Evolutionary conservation across 2,797 vertebrate species (phyloP).

Genomic region (Eutrigla gurnardus): DNA sequence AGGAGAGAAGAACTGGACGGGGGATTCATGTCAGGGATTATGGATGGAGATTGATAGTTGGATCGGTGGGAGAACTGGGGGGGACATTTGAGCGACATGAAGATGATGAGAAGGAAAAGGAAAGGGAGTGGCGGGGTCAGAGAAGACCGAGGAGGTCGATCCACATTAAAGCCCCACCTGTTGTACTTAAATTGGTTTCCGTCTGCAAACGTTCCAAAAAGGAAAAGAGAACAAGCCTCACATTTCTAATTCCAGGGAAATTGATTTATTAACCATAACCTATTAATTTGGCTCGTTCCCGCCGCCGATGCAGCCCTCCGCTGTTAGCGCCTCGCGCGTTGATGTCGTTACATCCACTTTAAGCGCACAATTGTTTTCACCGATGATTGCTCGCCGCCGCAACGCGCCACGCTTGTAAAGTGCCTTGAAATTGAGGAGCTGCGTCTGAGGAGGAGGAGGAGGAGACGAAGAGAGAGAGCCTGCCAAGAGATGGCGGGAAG

Average conservation of each 20-base stretch:
- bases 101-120: constrained; percentile 41
- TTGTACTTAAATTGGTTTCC: constrained; percentile 44
- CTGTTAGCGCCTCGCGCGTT: constrained; percentile 49
- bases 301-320: constrained; percentile 22
- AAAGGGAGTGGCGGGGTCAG: constrained; percentile 20
- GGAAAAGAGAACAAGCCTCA: constrained; percentile 17
- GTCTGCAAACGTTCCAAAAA: constrained; percentile 42
- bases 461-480: constrained; percentile 23
- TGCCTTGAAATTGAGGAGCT: constrained; percentile 73
- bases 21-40: constrained; percentile 67
- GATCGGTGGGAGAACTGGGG: constrained; percentile 21
- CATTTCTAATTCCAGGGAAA: constrained; percentile 43
- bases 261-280: constrained; percentile 63
- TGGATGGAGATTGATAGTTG: constrained; percentile 58
- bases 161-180: constrained; percentile 34
- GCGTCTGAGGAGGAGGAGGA: constrained; percentile 50
- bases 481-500: constrained; percentile 5
- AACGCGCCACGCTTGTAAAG: constrained; percentile 66
- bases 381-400: constrained; percentile 56
- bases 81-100: constrained; percentile 41
- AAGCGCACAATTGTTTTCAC: constrained; percentile 66
- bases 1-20: constrained; percentile 37
- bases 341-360: constrained; percentile 66
- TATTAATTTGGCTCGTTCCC: constrained; percentile 69
- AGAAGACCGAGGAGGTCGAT: constrained; percentile 25